A percentile compares a stretch with the other conserved stretches of the same genome.
phyloP scores from a whole-genome alignment of 2,888 invertebrate species.

The Drosophila atroscutellata region DNA sequence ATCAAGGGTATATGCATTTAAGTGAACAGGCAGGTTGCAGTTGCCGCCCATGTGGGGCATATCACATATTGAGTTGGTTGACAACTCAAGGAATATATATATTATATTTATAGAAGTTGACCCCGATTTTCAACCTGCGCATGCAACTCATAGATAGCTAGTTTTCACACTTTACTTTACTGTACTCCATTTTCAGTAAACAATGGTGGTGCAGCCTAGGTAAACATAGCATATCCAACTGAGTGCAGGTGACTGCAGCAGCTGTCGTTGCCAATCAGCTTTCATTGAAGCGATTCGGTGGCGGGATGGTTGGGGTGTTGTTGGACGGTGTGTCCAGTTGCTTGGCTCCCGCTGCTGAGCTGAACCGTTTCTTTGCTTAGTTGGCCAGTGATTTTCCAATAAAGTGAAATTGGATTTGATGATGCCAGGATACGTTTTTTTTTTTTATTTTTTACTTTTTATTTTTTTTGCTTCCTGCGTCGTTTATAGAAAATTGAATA shows the following conservation, averaged over 20 bases:
- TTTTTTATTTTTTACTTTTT: constrained; percentile 18
- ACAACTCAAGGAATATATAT: neutral
- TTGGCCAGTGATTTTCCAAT: constrained; percentile 78
- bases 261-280: constrained; percentile 62
- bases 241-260: constrained; percentile 54
- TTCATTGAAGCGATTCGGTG: constrained; percentile 25
- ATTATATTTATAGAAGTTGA: neutral
- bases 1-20: constrained; percentile 26
- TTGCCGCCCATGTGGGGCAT: constrained; percentile 3
- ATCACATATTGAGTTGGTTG: constrained; percentile 1
- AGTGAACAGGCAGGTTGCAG: constrained; percentile 29
- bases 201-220: constrained; percentile 28
- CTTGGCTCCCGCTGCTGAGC: constrained; percentile 20
- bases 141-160: neutral
- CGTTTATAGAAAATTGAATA: constrained; percentile 78
- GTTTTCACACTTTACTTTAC: constrained; percentile 10
- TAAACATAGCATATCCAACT: constrained; percentile 38
- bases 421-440: constrained; percentile 73
- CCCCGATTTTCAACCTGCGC: neutral
- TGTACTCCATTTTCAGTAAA: constrained; percentile 25
- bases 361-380: constrained; percentile 66
- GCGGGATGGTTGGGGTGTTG: neutral
- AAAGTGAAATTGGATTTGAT: constrained; percentile 79
- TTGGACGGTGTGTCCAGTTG: constrained; percentile 14
- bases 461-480: constrained; percentile 48